Evolutionary conservation across 2,888 invertebrate species (phyloP), one percentile per base, ranked within the genome.

Genomic region (Slavum lentiscoides): DNA sequence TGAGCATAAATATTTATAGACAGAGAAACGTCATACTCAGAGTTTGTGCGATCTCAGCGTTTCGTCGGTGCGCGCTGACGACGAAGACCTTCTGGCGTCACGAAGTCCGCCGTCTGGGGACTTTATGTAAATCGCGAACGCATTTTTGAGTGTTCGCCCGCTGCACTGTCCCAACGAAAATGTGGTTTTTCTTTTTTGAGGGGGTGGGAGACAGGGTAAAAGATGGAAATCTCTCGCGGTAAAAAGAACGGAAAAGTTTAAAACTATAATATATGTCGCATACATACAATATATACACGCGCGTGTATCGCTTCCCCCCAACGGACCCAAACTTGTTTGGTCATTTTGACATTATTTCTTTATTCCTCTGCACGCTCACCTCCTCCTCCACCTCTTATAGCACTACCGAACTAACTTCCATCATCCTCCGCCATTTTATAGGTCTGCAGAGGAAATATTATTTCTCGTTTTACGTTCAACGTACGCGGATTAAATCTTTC

Each of bases 181-280:
- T 59, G 30, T 69, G 30, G 58, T 58, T 59, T 75, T 6, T 0
- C 43, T n/a, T n/a, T n/a, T n/a, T n/a, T n/a, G n/a, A n/a, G n/a
- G n/a, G n/a, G n/a, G n/a, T n/a, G n/a, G n/a, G n/a, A n/a, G n/a
- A n/a, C n/a, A n/a, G n/a, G n/a, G 23, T 5, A 58, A 74, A 39
- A 66, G 55, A 75, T 75, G 66, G 17, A 67, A 75, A 67, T 75
- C 58, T 75, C 43, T 67, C 9, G 19, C 21, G 39, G 53, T 58
- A 67, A 75, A 75, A 75, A 75, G 17, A 75, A 75, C 19, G 23
- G 30, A 59, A 67, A 59, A 67, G 58, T 75, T 75, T 43, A n/a
- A 23, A 64, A 37, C 17, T 15, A 58, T n/a, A 67, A 30, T 30
- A 30, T 4, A 30, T 30, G 4, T 2, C 1, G 4, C 30, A 30